Base-by-base conservation (phyloP, 2,113 vertebrate genomes). In the Paramisgurnus dabryanus region DNA sequence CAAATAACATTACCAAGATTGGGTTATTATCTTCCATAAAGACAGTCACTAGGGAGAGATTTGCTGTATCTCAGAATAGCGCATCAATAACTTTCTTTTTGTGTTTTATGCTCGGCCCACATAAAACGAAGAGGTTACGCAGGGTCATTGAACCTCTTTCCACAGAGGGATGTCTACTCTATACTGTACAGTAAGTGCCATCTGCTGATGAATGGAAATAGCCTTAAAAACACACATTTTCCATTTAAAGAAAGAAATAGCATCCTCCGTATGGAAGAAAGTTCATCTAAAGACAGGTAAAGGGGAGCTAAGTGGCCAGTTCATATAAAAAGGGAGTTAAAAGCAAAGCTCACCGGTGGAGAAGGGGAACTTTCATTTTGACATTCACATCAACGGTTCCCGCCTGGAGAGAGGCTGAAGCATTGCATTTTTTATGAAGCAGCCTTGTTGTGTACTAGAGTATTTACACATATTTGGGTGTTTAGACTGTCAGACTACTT, bases 351-450 rank as follows among this genome's bases (percentile, higher is more conserved):
- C 3, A 5, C 49, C 34, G 65, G 82, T 83, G 79, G 75, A 80
- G 43, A 65, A 85, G 72, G 84, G 76, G 74, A 63, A 53, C 77
- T 74, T 85, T 89, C 86, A 87, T 87, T 84, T 80, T 84, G 86
- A 87, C 89, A 88, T 89, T 90, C 85, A 84, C 86, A 88, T 86
- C 88, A 87, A 87, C 79, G 87, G 90, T 85, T 86, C 84, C 88
- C 89, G 89, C 90, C 91, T 91, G 88, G 11, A 84, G 85, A 67
- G 73, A 87, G 80, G 84, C 87, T 88, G 87, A 91, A 85, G 88
- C 89, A 84, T 83, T 92, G 91, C 89, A 90, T 92, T 88, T 91
- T 93, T 92, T 84, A 90, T 91, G 87, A 92, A 89, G 78, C 86
- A 86, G 86, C 81, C 86, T 87, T 86, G 86, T 91, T 91, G 87